Conservation (phyloP, 1,140 invertebrate species). For the Spodoptera frugiperda region DNA sequence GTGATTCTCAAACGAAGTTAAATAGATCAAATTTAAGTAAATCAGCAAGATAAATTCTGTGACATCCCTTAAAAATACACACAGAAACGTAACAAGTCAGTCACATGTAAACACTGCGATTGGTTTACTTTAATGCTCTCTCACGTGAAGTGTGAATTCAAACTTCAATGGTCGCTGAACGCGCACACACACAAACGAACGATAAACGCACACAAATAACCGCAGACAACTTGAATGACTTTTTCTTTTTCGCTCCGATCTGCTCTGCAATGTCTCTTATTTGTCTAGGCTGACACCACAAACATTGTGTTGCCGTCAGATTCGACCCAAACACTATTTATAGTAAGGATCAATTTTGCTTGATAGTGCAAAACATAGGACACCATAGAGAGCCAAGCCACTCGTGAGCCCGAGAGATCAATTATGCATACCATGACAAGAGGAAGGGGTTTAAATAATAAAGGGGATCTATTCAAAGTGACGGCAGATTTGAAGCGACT, state of each 20-base stretch:
- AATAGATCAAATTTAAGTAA: no score
- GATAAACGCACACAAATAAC: constrained; percentile 18
- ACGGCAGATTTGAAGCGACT: constrained; percentile 48
- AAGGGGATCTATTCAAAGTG: constrained; percentile 47
- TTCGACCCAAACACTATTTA: neutral
- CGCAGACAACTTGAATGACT: constrained; percentile 23
- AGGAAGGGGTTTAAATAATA: constrained; percentile 54
- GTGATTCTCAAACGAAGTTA: neutral
- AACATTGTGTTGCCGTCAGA: neutral
- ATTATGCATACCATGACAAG: constrained; percentile 59
- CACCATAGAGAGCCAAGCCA: constrained; percentile 20
- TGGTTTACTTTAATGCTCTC: constrained; percentile 13
- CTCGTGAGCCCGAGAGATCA: constrained; percentile 50
- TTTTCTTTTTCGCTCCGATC: constrained; percentile 50
- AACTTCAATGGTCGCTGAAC: constrained; percentile 12
- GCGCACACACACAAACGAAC: neutral
- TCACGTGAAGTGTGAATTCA: constrained; percentile 33
- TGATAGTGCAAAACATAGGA: neutral
- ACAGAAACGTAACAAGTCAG: neutral
- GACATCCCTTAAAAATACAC: neutral
- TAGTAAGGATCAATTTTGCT: constrained; percentile 40
- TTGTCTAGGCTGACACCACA: constrained; percentile 43
- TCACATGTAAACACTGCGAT: constrained; percentile 13
- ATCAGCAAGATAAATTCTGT: neutral
- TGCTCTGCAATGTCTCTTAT: constrained; percentile 44